Conservation (phyloP, 2,888 invertebrate species). For the Xestia c-nigrum region DNA sequence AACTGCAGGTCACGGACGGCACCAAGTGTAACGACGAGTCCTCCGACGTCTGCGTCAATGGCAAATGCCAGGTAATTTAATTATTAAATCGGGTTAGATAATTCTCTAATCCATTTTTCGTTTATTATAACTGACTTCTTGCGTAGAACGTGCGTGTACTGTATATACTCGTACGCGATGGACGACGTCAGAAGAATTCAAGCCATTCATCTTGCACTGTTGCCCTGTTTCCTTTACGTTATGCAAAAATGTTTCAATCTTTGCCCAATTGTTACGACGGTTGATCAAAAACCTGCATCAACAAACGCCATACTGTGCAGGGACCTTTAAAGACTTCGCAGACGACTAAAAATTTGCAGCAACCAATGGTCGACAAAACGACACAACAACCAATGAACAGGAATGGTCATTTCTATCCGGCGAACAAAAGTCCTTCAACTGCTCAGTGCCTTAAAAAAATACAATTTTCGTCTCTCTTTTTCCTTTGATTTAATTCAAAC, state of each 20-base stretch:
- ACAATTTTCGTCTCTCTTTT: neutral
- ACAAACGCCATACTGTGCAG: neutral
- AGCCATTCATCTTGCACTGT: neutral
- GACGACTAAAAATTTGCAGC: no score
- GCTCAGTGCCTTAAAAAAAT: neutral
- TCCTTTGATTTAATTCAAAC: neutral
- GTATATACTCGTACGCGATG: no score
- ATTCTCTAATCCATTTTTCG: neutral
- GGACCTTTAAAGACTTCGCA: no score
- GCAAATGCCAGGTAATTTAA: constrained; percentile 94
- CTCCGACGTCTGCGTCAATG: constrained; percentile 98
- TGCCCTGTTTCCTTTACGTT: neutral
- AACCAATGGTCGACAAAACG: no score
- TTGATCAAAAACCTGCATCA: neutral
- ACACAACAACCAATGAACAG: no score
- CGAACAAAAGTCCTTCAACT: no score
- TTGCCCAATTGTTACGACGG: neutral
- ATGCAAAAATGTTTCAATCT: neutral
- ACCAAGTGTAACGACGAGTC: constrained; percentile 95
- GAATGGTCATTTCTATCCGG: no score
- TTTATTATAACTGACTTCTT: neutral
- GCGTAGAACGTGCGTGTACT: no score
- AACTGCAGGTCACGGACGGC: constrained; percentile 95
- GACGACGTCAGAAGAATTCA: no score
- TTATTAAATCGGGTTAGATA: no score